Base-by-base conservation (phyloP, 2,888 invertebrate genomes). In the Agrilus mali region DNA sequence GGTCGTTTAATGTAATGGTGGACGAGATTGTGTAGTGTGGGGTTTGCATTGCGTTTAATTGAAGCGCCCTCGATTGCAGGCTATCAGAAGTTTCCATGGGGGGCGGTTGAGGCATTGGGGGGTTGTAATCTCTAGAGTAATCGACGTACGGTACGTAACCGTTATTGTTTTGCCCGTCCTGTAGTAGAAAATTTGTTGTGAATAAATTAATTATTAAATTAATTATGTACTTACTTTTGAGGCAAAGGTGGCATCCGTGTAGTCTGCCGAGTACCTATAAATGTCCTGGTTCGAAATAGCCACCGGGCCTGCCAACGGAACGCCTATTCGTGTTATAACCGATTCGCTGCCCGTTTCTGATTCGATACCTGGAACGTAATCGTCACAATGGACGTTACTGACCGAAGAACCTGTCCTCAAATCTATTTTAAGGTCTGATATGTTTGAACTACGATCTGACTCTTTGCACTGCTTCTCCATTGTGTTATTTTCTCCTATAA, bases 401-500 rank as follows among this genome's bases (percentile, higher is more conserved):
- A 79, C 80, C 33, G 84, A 85, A 48, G 85, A 84, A 8, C 82
- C 82, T 38, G 89, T 89, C 46, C 90, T 74, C 48, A 92, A 75
- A 66, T 93, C 92, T 51, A 89, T 75, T 67, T 93, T 93, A 61
- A 92, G 71, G 68, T 92, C 92, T 52, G 92, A 92, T 57, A 92
- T 89, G 63, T 90, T 90, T 41, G 92, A 92, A 58, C 89, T 89
- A 53, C 88, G 75, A 63, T 93, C 92, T 45, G 89, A 89, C 61
- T 85, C 84, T 53, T 82, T 81, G 52, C 74, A 80, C 50, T 71
- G 71, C 53, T 74, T 73, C 53, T 73, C 72, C 38, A 68, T 70
- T 35, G 73, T 73, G 50, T 78, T 68, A 43, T 67, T 64, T 48
- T 73, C 72, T 53, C 67, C 68, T 48, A 15, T 7, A 44, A 42